A percentile compares a stretch with the other conserved stretches of the same genome.
These are phyloP conservation scores for Brachyptera putata DNA, from an alignment of 2,888 invertebrate genomes.

Conservation along the genomic window DNA sequence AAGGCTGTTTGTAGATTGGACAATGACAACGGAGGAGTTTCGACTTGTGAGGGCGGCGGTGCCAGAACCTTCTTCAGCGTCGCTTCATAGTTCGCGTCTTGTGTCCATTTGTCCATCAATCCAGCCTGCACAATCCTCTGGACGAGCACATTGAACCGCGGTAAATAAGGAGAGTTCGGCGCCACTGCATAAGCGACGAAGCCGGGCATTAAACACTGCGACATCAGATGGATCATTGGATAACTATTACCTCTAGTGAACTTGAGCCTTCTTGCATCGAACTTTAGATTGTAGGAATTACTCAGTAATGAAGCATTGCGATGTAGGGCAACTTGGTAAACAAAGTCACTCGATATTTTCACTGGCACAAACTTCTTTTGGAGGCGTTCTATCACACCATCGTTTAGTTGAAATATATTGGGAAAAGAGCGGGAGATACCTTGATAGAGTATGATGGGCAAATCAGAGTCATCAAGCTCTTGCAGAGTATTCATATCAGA, in stretches of 20 bases:
- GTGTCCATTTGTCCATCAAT: conserved; percentile 44
- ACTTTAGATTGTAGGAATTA: background rate
- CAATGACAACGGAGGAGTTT: background rate
- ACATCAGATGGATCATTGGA: conserved; percentile 45
- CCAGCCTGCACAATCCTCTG: conserved; percentile 43
- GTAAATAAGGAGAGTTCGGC: conserved; percentile 44
- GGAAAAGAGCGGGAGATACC: background rate
- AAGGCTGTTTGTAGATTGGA: background rate
- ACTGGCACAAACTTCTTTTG: background rate
- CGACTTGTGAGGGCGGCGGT: background rate
- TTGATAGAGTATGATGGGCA: background rate
- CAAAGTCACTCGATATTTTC: background rate
- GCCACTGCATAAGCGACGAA: conserved; percentile 47
- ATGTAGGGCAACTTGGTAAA: background rate
- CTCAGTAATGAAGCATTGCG: background rate
- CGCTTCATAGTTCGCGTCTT: conserved; percentile 36
- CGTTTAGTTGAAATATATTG: background rate
- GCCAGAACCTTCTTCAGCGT: background rate
- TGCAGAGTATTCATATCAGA: conserved; percentile 47
- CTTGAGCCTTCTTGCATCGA: background rate
- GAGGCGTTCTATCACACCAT: background rate
- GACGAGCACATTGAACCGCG: conserved; percentile 42
- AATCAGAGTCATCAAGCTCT: background rate
- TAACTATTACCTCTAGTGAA: conserved; percentile 36
- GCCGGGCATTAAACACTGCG: conserved; percentile 46